Evolutionary conservation across 2,888 invertebrate species (phyloP).

Genomic region (Aspidiotus rigidus): DNA sequence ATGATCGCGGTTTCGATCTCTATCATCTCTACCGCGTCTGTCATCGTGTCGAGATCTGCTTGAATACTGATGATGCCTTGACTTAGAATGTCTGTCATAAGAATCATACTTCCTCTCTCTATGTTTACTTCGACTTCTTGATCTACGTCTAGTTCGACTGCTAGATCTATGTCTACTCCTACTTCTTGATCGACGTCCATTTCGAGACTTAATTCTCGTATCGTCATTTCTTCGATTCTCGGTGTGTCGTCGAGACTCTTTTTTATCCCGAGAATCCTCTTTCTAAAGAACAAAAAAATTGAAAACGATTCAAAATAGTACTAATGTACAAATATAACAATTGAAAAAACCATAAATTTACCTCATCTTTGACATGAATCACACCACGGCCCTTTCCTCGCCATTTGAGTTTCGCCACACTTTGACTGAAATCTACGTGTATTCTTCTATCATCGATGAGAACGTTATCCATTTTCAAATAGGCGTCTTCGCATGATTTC

Average conservation of each 20-base stretch:
- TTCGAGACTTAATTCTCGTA: background rate
- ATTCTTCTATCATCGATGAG: slow-evolving; percentile 96
- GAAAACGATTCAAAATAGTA: too few species aligned
- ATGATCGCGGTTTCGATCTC: too few species aligned
- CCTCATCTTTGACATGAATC: slow-evolving; percentile 46
- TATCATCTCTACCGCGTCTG: too few species aligned
- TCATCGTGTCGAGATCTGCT: too few species aligned
- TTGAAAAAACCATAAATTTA: background rate
- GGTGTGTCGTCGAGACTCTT: background rate
- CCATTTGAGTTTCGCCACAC: slow-evolving; percentile 90
- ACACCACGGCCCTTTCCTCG: slow-evolving; percentile 77
- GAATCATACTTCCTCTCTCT: too few species aligned
- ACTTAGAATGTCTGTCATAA: too few species aligned
- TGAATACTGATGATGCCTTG: too few species aligned
- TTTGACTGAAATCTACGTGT: slow-evolving; percentile 99
- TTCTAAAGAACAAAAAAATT: background rate
- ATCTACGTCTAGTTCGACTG: background rate
- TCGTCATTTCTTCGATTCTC: background rate
- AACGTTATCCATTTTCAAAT: slow-evolving; percentile 99
- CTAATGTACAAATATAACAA: too few species aligned
- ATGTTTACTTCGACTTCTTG: background rate
- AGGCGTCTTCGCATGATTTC: slow-evolving; percentile 92
- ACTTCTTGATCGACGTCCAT: background rate
- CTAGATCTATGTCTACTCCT: background rate
- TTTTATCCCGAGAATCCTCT: background rate